Percentiles rank a stretch among this genome's conserved stretches.
Evolutionary conservation across 2,113 vertebrate genomes (phyloP).

Genomic region (Emberiza fucata): DNA sequence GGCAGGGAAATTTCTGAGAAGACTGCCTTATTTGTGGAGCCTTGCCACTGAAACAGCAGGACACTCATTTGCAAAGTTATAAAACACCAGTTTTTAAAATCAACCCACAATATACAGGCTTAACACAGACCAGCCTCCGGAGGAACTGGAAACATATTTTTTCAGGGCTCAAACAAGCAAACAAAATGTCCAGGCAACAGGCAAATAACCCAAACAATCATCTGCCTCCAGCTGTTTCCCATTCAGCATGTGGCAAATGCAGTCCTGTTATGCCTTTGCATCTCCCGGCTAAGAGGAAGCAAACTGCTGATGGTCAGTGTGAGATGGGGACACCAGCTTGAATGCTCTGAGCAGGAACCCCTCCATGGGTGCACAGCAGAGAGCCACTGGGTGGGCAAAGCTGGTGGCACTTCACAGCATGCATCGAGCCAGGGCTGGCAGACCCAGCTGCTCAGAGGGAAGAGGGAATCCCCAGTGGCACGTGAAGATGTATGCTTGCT

Average conservation of each 20-base stretch:
- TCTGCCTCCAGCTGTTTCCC: slow-evolving; percentile 55
- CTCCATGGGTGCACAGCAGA: not conserved
- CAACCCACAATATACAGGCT: not conserved
- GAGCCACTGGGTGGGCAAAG: not conserved
- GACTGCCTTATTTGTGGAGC: not conserved
- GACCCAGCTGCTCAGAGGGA: not conserved
- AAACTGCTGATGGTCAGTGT: not conserved
- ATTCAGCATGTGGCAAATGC: not conserved
- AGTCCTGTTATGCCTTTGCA: not conserved
- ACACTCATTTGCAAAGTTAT: slow-evolving; percentile 52
- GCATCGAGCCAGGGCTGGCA: fast-evolving
- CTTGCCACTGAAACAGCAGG: slow-evolving; percentile 10
- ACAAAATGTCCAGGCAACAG: slow-evolving; percentile 44
- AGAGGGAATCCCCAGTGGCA: not conserved
- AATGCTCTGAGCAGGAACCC: not conserved
- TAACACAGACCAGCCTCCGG: not conserved
- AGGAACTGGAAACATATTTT: slow-evolving; percentile 37
- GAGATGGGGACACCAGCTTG: not conserved
- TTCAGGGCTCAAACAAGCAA: slow-evolving; percentile 29
- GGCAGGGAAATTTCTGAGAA: slow-evolving; percentile 17
- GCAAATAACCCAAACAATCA: slow-evolving; percentile 51
- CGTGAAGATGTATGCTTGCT: not conserved
- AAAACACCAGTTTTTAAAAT: slow-evolving; percentile 30
- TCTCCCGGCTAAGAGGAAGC: not conserved
- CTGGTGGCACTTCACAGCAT: not conserved